These are phyloP conservation scores for Melitaea cinxia DNA, from an alignment of 1,140 invertebrate genomes.

Conservation along the genomic window DNA sequence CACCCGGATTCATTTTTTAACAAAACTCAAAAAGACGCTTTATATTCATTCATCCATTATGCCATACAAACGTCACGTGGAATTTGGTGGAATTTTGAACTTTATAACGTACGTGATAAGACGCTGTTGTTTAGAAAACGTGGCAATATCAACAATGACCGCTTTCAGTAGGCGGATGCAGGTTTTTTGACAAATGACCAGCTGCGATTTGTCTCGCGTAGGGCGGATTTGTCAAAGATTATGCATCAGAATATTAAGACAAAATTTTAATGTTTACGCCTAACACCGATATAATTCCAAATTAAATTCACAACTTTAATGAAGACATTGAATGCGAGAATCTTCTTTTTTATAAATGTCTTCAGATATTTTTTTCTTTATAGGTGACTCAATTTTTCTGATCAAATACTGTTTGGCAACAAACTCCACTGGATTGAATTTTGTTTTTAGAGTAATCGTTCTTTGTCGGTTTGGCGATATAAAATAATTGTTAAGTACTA, in stretches of 20 bases:
- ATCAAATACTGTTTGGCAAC: no score
- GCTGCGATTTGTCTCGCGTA: conserved; percentile 76
- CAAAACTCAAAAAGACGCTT: conserved; percentile 58
- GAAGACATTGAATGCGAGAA: no score
- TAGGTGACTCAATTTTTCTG: no score
- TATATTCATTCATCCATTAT: conserved; percentile 64
- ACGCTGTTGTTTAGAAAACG: conserved; percentile 28
- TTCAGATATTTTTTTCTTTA: no score
- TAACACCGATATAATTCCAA: background rate
- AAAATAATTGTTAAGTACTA: no score
- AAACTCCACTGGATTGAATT: no score
- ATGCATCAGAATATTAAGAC: conserved; percentile 25
- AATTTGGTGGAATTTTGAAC: conserved; percentile 22
- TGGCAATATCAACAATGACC: conserved; percentile 60
- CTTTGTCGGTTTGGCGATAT: no score
- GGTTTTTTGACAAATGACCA: conserved; percentile 80
- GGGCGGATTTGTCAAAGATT: conserved; percentile 66
- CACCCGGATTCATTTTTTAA: conserved; percentile 56
- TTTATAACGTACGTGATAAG: conserved; percentile 11
- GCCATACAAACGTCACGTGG: conserved; percentile 22
- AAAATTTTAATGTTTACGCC: no score
- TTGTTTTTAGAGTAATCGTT: no score
- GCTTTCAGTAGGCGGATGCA: conserved; percentile 76
- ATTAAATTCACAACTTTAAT: no score
- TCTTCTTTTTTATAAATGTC: no score